These are phyloP conservation scores for Eilema caniola DNA, from an alignment of 2,888 invertebrate genomes.

Conservation along the genomic window DNA sequence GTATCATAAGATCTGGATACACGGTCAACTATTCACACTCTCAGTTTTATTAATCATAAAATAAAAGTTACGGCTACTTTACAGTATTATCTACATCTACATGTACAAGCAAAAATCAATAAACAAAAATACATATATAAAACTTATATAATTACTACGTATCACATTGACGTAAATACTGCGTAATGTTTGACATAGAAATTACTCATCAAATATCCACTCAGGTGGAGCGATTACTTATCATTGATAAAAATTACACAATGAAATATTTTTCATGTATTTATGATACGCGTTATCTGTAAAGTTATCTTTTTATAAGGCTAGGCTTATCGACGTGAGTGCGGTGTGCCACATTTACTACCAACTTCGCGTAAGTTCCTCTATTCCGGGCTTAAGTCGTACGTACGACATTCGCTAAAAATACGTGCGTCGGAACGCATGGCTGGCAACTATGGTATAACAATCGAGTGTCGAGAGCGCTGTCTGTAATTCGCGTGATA, in stretches of 20 bases:
- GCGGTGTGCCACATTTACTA: slow-evolving; percentile 27
- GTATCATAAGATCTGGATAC: slow-evolving; percentile 40
- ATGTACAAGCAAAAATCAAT: neutral
- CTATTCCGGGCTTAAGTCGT: slow-evolving; percentile 40
- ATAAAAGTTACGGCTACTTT: neutral
- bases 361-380: slow-evolving; percentile 27
- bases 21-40: slow-evolving; percentile 31
- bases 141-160: slow-evolving; percentile 8
- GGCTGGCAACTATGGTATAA: slow-evolving; percentile 53
- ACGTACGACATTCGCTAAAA: slow-evolving; percentile 54
- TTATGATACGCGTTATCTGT: slow-evolving; percentile 18
- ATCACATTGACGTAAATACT: slow-evolving; percentile 14
- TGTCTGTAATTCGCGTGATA: slow-evolving; percentile 37
- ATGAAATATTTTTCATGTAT: slow-evolving; percentile 24
- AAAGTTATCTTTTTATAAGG: slow-evolving; percentile 11
- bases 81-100: neutral
- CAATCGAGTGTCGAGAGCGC: slow-evolving; percentile 43
- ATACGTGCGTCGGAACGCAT: slow-evolving; percentile 47
- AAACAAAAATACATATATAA: neutral
- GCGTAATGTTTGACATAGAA: slow-evolving; percentile 14
- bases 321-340: slow-evolving; percentile 25
- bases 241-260: slow-evolving; percentile 28
- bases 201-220: slow-evolving; percentile 19
- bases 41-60: slow-evolving; percentile 11
- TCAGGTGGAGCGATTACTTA: slow-evolving; percentile 24